phyloP scores from a whole-genome alignment of 2,888 invertebrate genomes.

The Lepas anatifera region DNA sequence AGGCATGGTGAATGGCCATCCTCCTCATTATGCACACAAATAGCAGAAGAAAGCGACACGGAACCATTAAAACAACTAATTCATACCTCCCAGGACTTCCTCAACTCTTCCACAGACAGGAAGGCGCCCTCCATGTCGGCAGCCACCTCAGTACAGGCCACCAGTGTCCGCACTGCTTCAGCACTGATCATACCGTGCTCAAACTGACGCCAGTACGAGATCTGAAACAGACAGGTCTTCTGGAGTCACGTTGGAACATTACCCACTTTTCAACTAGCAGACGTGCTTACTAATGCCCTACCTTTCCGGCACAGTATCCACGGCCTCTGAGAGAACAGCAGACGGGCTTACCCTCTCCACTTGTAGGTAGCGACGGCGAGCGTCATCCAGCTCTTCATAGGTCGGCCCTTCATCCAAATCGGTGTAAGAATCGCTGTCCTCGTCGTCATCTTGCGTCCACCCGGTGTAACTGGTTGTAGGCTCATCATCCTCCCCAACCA shows the following conservation, averaged over 20 bases:
- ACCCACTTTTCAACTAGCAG: too few relatives aligned
- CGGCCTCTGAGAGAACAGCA: too few relatives aligned
- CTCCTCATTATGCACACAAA: too few relatives aligned
- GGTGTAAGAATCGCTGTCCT: not conserved
- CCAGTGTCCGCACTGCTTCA: conserved; percentile 43
- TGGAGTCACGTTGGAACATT: too few relatives aligned
- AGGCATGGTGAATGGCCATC: too few relatives aligned
- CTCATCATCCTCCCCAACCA: not conserved
- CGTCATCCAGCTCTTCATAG: not conserved
- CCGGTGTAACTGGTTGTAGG: not conserved
- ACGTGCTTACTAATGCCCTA: too few relatives aligned
- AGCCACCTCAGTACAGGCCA: conserved; percentile 43
- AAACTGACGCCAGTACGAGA: conserved; percentile 49
- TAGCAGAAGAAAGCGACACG: too few relatives aligned
- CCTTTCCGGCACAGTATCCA: too few relatives aligned
- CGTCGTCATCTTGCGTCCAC: not conserved
- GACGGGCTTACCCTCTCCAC: not conserved
- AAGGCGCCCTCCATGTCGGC: conserved; percentile 40
- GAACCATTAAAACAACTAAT: too few relatives aligned
- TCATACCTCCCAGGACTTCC: conserved; percentile 29
- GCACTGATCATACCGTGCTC: conserved; percentile 49
- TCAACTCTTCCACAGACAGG: conserved; percentile 30
- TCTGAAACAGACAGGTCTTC: conserved; percentile 27
- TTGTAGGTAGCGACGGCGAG: not conserved
- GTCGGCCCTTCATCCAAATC: not conserved